Percentiles rank a stretch among this genome's conserved stretches.
These are phyloP conservation scores for Pogoniulus pusillus DNA, from an alignment of 2,797 vertebrate genomes.

Conservation along the genomic window DNA sequence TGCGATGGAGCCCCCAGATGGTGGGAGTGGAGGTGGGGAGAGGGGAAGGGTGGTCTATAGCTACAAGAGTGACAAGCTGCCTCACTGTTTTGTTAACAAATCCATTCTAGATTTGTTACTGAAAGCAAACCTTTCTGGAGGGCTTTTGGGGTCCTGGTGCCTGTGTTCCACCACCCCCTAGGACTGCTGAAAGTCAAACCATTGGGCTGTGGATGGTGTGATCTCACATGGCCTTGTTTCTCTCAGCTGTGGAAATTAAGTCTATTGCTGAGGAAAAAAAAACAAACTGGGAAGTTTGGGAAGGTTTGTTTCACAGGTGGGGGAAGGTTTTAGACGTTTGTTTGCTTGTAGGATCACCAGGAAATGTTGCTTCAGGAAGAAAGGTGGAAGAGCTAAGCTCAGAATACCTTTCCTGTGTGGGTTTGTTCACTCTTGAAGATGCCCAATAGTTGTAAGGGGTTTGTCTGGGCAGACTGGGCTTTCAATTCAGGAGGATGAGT, in stretches of 20 bases:
- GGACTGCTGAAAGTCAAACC: not conserved
- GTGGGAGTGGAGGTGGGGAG: not conserved
- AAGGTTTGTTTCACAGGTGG: not conserved
- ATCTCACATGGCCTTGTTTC: rapidly evolving
- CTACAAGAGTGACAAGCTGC: not conserved
- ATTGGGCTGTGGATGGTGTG: rapidly evolving
- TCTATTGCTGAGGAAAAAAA: not conserved
- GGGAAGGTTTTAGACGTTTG: not conserved
- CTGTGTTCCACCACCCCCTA: rapidly evolving
- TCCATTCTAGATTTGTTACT: not conserved
- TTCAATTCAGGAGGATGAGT: not conserved
- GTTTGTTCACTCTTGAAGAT: not conserved
- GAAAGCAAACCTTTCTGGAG: not conserved
- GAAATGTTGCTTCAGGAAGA: not conserved
- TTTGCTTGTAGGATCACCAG: not conserved
- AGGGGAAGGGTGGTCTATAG: not conserved
- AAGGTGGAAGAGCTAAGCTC: not conserved
- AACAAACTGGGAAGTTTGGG: not conserved
- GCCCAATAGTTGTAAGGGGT: not conserved
- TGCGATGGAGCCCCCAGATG: not conserved
- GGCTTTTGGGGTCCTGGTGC: rapidly evolving
- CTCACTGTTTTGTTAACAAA: not conserved
- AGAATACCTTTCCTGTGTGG: not conserved
- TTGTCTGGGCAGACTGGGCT: not conserved
- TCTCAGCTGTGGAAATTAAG: not conserved